These are phyloP conservation scores for Tapera naevia DNA, from an alignment of 2,797 vertebrate species.

Conservation along the genomic window DNA sequence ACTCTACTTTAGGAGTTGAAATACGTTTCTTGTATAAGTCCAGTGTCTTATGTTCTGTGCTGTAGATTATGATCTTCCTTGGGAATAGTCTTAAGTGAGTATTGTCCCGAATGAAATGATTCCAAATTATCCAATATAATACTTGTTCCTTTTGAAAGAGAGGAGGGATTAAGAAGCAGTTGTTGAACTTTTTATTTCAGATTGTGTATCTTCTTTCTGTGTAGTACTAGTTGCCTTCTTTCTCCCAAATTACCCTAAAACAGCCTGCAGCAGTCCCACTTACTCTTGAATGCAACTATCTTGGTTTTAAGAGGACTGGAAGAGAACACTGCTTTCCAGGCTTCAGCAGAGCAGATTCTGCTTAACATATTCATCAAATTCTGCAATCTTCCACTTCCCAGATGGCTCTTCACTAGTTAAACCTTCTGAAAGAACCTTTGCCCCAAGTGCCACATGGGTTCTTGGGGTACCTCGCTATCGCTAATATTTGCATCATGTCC, in stretches of 20 bases:
- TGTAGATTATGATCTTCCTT: background rate
- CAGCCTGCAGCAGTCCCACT: background rate
- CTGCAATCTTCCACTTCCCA: background rate
- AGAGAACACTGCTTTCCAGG: background rate
- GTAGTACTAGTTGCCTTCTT: background rate
- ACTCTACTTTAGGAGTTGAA: background rate
- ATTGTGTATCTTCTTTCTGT: background rate
- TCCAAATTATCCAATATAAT: background rate
- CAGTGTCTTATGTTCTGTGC: background rate
- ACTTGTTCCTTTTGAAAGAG: background rate
- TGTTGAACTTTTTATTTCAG: background rate
- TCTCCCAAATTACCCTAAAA: background rate
- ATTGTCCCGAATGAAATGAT: background rate
- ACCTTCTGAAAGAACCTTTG: background rate
- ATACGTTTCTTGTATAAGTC: background rate
- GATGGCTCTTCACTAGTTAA: background rate
- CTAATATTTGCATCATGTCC: background rate
- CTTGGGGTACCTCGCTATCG: background rate
- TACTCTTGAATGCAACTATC: background rate
- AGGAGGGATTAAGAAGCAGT: background rate
- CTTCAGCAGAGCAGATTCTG: background rate
- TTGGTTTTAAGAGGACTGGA: background rate
- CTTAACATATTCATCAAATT: background rate
- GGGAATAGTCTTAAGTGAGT: background rate
- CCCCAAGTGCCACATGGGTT: background rate